Percentiles rank a stretch among this genome's conserved stretches.
phyloP scores from a whole-genome alignment of 2,113 vertebrate genomes.

The Mugil cephalus region DNA sequence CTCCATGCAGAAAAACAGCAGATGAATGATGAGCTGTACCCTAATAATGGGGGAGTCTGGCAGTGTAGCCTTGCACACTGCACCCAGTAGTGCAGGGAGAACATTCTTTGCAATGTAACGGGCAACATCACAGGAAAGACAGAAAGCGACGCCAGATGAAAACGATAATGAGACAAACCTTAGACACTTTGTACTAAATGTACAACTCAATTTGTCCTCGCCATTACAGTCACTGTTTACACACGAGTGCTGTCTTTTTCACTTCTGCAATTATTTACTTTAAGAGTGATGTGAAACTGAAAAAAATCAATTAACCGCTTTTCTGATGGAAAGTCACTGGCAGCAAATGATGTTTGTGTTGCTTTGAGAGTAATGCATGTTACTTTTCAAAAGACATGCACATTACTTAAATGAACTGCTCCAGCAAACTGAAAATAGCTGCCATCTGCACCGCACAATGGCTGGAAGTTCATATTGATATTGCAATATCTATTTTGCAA shows the following conservation, averaged over 20 bases:
- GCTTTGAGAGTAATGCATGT: conserved; percentile 17
- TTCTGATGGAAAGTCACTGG: conserved; percentile 22
- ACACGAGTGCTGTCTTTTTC: conserved; percentile 4
- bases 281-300: conserved; percentile 8
- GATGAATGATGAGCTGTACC: conserved; percentile 4
- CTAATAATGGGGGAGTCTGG: not conserved
- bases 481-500: conserved; percentile 45
- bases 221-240: not conserved
- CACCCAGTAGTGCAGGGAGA: not conserved
- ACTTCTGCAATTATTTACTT: conserved; percentile 46
- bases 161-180: not conserved
- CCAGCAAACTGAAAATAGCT: conserved; percentile 14
- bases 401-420: conserved; percentile 22
- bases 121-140: not conserved
- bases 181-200: not conserved
- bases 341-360: conserved; percentile 2
- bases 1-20: conserved; percentile 20
- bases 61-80: not conserved
- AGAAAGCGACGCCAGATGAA: not conserved
- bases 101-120: not conserved
- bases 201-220: conserved; percentile 1
- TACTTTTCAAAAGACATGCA: conserved; percentile 4
- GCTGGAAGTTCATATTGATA: conserved; percentile 41
- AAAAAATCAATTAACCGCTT: conserved; percentile 39
- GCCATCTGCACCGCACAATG: not conserved